Conservation (phyloP, 2,797 vertebrate species). For the Takifugu ocellatus region DNA sequence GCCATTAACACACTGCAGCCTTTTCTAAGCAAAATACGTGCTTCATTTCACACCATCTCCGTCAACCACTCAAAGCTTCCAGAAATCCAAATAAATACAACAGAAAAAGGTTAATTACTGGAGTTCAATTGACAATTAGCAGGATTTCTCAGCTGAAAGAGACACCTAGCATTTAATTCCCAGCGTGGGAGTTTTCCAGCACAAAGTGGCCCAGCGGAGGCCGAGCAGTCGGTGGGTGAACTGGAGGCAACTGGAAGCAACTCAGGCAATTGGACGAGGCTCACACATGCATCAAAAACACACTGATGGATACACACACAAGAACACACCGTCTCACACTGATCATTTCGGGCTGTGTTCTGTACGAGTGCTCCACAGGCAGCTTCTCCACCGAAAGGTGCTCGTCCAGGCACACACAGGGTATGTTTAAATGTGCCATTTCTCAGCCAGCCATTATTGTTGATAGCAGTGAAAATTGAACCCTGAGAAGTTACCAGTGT, state of each 20-base stretch:
- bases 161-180: constrained; percentile 33
- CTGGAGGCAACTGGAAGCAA: constrained; percentile 37
- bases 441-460: neutral
- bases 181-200: constrained; percentile 20
- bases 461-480: too few species aligned
- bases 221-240: constrained; percentile 35
- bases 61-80: constrained; percentile 12
- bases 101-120: constrained; percentile 2
- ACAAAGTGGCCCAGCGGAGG: constrained; percentile 2
- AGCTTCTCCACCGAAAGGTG: constrained; percentile 32
- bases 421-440: neutral
- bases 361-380: constrained; percentile 36
- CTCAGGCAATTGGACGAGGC: constrained; percentile 37
- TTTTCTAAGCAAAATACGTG: neutral
- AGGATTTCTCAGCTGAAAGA: constrained; percentile 30
- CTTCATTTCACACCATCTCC: too few species aligned
- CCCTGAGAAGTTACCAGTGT: too few species aligned
- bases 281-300: constrained; percentile 22
- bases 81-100: too few species aligned
- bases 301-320: constrained; percentile 7
- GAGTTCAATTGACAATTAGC: constrained; percentile 33
- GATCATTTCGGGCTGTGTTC: constrained; percentile 38
- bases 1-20: neutral
- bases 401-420: constrained; percentile 17
- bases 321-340: constrained; percentile 23